Percentiles rank a stretch among this genome's conserved stretches.
These are phyloP conservation scores for Tetragnatha versicolor DNA, from an alignment of 1,140 invertebrate genomes.

Conservation along the genomic window DNA sequence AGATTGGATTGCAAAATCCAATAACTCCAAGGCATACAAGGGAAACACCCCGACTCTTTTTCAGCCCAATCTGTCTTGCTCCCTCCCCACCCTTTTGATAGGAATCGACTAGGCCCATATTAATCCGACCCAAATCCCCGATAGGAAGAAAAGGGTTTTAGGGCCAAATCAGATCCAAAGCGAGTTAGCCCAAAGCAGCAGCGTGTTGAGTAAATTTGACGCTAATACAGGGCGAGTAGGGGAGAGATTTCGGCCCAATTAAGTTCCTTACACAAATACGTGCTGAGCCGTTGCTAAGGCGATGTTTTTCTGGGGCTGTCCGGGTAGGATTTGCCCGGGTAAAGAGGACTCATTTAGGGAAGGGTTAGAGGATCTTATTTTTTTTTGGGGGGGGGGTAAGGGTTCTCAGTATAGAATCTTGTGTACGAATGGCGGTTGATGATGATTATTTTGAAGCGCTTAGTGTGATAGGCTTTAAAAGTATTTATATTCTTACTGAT, in stretches of 20 bases:
- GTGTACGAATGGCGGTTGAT: too few relatives aligned
- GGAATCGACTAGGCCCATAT: constrained; percentile 9
- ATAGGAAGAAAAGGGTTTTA: constrained; percentile 28
- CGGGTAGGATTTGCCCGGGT: too few relatives aligned
- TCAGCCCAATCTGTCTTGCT: neutral
- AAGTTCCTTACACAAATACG: constrained; percentile 31
- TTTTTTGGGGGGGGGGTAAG: too few relatives aligned
- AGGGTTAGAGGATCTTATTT: too few relatives aligned
- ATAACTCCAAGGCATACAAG: constrained; percentile 1
- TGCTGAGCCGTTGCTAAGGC: neutral
- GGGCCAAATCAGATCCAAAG: constrained; percentile 36
- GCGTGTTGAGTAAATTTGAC: neutral
- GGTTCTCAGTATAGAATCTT: too few relatives aligned
- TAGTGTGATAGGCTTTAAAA: too few relatives aligned
- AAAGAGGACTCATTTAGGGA: too few relatives aligned
- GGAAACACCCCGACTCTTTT: neutral
- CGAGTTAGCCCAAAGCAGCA: neutral
- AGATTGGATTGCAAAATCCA: constrained; percentile 4
- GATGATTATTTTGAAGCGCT: too few relatives aligned
- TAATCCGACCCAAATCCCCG: constrained; percentile 35
- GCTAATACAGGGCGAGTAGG: constrained; percentile 8
- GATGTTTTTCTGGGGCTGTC: neutral
- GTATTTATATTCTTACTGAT: too few relatives aligned
- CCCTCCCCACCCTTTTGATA: neutral
- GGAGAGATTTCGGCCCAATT: constrained; percentile 38